Percentiles rank a stretch among this genome's conserved stretches.
Evolutionary conservation across 2,888 invertebrate species (phyloP).

Genomic region (Apamea anceps): DNA sequence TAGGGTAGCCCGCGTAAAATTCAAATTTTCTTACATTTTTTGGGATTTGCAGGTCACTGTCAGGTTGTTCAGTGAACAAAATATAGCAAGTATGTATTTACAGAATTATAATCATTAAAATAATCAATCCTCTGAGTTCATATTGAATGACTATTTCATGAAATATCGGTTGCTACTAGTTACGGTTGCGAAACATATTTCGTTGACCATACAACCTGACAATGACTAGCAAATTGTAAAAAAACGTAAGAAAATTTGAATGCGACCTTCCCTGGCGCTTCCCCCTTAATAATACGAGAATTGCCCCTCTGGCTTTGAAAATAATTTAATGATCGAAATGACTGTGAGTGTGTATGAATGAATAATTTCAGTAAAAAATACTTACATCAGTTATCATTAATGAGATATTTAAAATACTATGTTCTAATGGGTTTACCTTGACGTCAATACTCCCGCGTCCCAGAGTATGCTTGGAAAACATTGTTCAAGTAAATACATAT

Average conservation of each 20-base stretch:
- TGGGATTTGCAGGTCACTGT: not conserved
- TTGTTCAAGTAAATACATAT: constrained; percentile 51
- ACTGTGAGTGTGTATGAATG: constrained; percentile 24
- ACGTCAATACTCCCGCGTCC: constrained; percentile 92
- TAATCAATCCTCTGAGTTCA: not conserved
- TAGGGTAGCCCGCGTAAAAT: too few species aligned
- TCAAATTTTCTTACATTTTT: too few species aligned
- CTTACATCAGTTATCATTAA: constrained; percentile 52
- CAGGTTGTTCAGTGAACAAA: not conserved
- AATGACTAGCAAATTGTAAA: not conserved
- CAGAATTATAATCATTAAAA: not conserved
- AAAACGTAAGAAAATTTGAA: not conserved
- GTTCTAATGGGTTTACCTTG: constrained; percentile 89
- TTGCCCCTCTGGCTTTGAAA: constrained; percentile 1
- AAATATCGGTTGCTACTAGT: not conserved
- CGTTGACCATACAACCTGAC: not conserved
- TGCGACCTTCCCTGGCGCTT: not conserved
- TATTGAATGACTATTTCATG: not conserved
- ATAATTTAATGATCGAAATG: not conserved
- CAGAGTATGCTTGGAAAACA: constrained; percentile 90
- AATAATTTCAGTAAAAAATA: constrained; percentile 30
- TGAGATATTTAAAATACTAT: constrained; percentile 52
- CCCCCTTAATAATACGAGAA: not conserved
- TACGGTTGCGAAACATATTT: not conserved
- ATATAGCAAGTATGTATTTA: not conserved